Percentiles rank a stretch among this genome's conserved stretches.
Conservation (phyloP, 1,140 invertebrate species). For the Battus philenor region DNA sequence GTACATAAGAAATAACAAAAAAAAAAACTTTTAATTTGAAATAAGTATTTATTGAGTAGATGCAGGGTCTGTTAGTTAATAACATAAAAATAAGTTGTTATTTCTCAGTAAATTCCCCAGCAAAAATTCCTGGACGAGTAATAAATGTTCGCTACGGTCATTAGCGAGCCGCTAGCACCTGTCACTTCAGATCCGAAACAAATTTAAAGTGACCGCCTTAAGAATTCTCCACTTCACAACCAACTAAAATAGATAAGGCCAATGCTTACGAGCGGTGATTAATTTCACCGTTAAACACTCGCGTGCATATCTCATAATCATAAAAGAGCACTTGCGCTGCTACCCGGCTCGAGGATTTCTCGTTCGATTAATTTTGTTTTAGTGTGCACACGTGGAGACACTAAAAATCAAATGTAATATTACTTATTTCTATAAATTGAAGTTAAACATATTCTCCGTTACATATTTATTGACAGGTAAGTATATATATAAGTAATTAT, state of each 20-base stretch:
- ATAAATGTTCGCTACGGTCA: constrained; percentile 16
- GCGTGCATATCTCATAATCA: constrained; percentile 35
- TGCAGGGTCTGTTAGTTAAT: constrained; percentile 3
- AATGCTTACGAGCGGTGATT: constrained; percentile 25
- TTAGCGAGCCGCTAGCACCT: constrained; percentile 11
- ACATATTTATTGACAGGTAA: constrained; percentile 18
- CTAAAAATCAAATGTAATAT: too few relatives aligned
- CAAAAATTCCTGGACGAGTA: constrained; percentile 16
- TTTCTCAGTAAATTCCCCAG: constrained; percentile 11
- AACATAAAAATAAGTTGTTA: constrained; percentile 13
- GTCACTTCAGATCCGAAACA: constrained; percentile 12
- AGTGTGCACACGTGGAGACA: not conserved
- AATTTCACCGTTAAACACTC: constrained; percentile 28
- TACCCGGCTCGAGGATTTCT: constrained; percentile 29
- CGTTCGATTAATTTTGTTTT: constrained; percentile 36
- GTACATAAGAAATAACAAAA: too few relatives aligned
- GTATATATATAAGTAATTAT: not conserved
- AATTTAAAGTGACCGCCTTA: constrained; percentile 17
- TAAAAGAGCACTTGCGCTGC: constrained; percentile 33
- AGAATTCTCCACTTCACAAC: constrained; percentile 16
- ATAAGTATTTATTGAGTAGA: too few relatives aligned
- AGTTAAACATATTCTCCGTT: constrained; percentile 19
- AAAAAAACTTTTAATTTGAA: too few relatives aligned
- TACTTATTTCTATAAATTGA: constrained; percentile 20
- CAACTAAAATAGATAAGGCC: constrained; percentile 19